Base-by-base conservation (phyloP, 1,140 invertebrate genomes). In the Condylostylus longicornis region DNA sequence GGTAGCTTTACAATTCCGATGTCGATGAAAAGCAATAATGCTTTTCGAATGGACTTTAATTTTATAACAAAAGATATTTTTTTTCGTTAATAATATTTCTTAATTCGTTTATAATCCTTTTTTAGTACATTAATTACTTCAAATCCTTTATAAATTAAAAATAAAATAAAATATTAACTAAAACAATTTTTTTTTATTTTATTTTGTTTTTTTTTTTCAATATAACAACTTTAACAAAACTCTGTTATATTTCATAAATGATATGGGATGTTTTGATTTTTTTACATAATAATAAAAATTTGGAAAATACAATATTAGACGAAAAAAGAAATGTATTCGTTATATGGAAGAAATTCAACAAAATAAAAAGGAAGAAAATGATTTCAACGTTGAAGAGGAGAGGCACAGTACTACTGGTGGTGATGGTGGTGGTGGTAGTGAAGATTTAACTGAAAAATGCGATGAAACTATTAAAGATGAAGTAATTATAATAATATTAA, bases 251-350 rank as follows among this genome's bases (percentile, higher is more conserved):
- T n/a, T n/a, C n/a, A n/a, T n/a, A n/a, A n/a, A n/a, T n/a, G n/a
- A n/a, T n/a, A n/a, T n/a, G n/a, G n/a, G n/a, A n/a, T n/a, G n/a
- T n/a, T n/a, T n/a, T n/a, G n/a, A n/a, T n/a, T n/a, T n/a, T n/a
- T n/a, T n/a, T n/a, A n/a, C n/a, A n/a, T n/a, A n/a, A n/a, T n/a
- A n/a, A n/a, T n/a, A n/a, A n/a, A n/a, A n/a, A n/a, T n/a, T n/a
- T n/a, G n/a, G n/a, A n/a, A n/a, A n/a, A n/a, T n/a, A n/a, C n/a
- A n/a, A n/a, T n/a, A n/a, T n/a, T n/a, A 95, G 90, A 71, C 84
- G 90, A 71, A 96, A 97, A 75, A 96, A 96, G 71, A 95, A 94
- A 70, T 96, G 90, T 72, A 87, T 94, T 62, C 80, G 89, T 43
- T 94, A 93, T 67, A 81, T 89, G 77, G 79, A 75, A 68, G 74